A percentile compares a stretch with the other conserved stretches of the same genome.
These are phyloP conservation scores for Leptopilina syphax DNA, from an alignment of 2,888 invertebrate species.

Conservation along the genomic window DNA sequence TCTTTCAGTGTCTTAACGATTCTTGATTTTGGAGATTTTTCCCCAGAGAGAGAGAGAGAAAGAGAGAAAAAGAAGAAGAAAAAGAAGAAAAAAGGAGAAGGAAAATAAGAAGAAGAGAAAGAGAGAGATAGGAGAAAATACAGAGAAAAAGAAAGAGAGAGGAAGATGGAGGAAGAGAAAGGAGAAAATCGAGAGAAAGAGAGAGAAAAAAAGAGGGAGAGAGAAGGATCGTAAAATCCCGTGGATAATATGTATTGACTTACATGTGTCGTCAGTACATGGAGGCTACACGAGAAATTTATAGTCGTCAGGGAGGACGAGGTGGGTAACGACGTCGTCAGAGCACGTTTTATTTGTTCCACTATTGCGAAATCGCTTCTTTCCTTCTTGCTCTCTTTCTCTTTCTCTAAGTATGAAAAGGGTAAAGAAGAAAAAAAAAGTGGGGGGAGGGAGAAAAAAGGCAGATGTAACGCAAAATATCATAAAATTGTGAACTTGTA, in stretches of 20 bases:
- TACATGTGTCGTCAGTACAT: conserved; percentile 44
- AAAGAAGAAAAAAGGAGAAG: too few species aligned
- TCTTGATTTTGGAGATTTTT: too few species aligned
- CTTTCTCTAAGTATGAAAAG: not conserved
- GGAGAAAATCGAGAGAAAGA: too few species aligned
- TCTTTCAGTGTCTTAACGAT: too few species aligned
- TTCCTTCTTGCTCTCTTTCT: conserved; percentile 29
- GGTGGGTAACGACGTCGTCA: conserved; percentile 53
- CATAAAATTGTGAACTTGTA: conserved; percentile 23
- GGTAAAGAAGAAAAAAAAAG: not conserved
- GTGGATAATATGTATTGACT: conserved; percentile 32
- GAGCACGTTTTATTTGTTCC: conserved; percentile 51
- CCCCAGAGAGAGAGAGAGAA: too few species aligned
- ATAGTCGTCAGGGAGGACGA: conserved; percentile 52
- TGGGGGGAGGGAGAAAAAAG: not conserved
- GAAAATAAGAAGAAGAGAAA: too few species aligned
- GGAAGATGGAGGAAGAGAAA: too few species aligned
- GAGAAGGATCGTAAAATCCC: conserved; percentile 8
- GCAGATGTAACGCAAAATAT: not conserved
- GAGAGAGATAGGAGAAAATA: too few species aligned
- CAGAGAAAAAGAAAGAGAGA: too few species aligned
- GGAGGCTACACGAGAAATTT: conserved; percentile 49
- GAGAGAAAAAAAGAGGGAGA: too few species aligned
- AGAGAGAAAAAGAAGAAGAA: too few species aligned
- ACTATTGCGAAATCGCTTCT: conserved; percentile 47